Percentiles rank a stretch among this genome's conserved stretches.
Conservation (phyloP, 37 sponge, comb jelly and placozoan species). For the Halichondria panicea region DNA sequence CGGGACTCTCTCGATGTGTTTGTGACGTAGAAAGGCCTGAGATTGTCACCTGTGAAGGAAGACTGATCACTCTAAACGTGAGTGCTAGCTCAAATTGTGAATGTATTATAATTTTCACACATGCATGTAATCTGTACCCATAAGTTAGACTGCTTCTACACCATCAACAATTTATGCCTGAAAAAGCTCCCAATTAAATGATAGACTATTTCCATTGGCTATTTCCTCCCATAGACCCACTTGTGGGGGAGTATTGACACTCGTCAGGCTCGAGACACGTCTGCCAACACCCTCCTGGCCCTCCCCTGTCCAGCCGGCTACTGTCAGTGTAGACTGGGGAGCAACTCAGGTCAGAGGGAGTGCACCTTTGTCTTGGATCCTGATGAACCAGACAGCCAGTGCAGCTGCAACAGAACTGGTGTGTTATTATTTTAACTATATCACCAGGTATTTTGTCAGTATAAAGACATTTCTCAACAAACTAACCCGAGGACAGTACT, state of each 20-base stretch:
- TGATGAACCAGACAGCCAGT: conserved; percentile 5
- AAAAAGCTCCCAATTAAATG: no score
- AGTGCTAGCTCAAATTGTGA: not conserved
- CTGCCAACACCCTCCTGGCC: conserved; percentile 14
- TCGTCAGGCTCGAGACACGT: not conserved
- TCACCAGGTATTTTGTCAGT: not conserved
- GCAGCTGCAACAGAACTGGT: conserved; percentile 40
- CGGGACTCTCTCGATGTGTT: not conserved
- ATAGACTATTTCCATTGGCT: not conserved
- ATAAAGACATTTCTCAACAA: not conserved
- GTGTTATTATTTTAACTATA: not conserved
- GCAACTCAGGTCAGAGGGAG: not conserved
- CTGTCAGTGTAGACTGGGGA: conserved; percentile 23
- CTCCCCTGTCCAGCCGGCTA: conserved; percentile 48
- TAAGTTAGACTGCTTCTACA: no score
- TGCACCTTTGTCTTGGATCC: conserved; percentile 30
- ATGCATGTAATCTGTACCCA: no score
- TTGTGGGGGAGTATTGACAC: conserved; percentile 27
- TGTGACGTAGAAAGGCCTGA: conserved; percentile 1
- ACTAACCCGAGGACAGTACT: not conserved
- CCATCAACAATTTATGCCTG: no score
- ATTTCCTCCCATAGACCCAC: not conserved
- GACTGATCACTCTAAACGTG: not conserved
- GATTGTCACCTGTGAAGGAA: conserved; percentile 9
- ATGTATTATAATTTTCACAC: no score